phyloP scores from a whole-genome alignment of 2,113 vertebrate species.

The Gadus macrocephalus region DNA sequence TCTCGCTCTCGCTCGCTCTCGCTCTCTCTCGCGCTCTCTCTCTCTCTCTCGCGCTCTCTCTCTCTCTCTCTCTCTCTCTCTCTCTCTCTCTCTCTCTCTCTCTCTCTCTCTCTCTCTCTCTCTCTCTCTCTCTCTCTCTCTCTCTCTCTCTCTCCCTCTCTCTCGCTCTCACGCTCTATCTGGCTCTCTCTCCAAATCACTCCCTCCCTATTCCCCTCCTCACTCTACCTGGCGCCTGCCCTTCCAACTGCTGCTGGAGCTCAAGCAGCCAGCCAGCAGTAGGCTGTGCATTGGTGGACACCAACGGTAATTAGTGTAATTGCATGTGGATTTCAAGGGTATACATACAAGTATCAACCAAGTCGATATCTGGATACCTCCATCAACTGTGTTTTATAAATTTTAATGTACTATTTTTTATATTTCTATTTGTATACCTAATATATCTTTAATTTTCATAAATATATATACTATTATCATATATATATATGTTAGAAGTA shows the following conservation, averaged over 20 bases:
- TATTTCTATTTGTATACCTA: too few relatives aligned
- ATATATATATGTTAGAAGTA: too few relatives aligned
- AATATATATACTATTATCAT: too few relatives aligned
- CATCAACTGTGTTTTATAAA: too few relatives aligned
- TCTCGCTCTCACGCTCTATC: slow-evolving; percentile 40
- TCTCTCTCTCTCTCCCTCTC: slow-evolving; percentile 44
- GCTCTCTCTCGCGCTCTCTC: slow-evolving; percentile 13
- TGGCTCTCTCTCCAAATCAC: slow-evolving; percentile 25
- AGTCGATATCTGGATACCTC: too few relatives aligned
- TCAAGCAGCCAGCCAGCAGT: slow-evolving; percentile 23
- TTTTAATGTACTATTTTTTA: too few relatives aligned
- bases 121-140: slow-evolving; percentile 32
- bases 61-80: slow-evolving; percentile 33
- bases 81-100: slow-evolving; percentile 40
- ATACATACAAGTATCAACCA: too few relatives aligned
- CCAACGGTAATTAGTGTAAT: too few relatives aligned
- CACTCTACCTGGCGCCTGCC: slow-evolving; percentile 63
- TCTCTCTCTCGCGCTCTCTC: slow-evolving; percentile 61
- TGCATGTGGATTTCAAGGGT: too few relatives aligned
- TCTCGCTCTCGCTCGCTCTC: slow-evolving; percentile 2
- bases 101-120: slow-evolving; percentile 21
- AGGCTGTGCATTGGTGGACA: slow-evolving; percentile 36
- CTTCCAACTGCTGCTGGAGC: slow-evolving; percentile 33
- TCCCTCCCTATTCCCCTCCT: slow-evolving; percentile 51
- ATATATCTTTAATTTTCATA: too few relatives aligned